Evolutionary conservation across 1,140 invertebrate species (phyloP).

Genomic region (Coelopa frigida): DNA sequence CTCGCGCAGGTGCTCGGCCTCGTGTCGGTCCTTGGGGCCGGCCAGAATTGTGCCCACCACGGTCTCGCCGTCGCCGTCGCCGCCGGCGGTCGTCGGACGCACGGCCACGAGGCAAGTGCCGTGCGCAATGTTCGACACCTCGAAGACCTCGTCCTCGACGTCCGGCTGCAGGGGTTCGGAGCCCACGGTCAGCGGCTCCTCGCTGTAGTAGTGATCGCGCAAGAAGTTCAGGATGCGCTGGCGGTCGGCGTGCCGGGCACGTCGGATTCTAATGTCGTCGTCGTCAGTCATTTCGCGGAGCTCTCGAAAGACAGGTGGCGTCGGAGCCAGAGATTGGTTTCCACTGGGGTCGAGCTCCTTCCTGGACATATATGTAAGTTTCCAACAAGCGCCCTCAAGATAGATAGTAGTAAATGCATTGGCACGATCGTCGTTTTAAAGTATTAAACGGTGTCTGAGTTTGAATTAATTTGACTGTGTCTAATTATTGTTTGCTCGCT

Average conservation of each 20-base stretch:
- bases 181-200: constrained; percentile 17
- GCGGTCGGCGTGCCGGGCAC: constrained; percentile 6
- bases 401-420: too few relatives aligned
- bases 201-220: constrained; percentile 12
- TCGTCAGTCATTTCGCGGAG: too few relatives aligned
- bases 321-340: too few relatives aligned
- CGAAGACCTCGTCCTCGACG: constrained; percentile 15
- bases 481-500: too few relatives aligned
- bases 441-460: too few relatives aligned
- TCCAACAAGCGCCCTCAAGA: too few relatives aligned
- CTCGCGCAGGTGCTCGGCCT: constrained; percentile 13
- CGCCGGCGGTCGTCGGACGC: too few relatives aligned
- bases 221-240: constrained; percentile 15
- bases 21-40: constrained; percentile 11
- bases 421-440: too few relatives aligned
- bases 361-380: too few relatives aligned
- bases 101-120: constrained; percentile 14
- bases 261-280: constrained; percentile 7
- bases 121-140: constrained; percentile 9
- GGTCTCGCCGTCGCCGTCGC: background rate
- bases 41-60: constrained; percentile 14
- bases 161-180: constrained; percentile 16
- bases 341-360: too few relatives aligned
- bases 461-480: too few relatives aligned
- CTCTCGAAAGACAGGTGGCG: too few relatives aligned